A percentile compares a stretch with the other conserved stretches of the same genome.
phyloP scores from a whole-genome alignment of 2,797 vertebrate genomes.

The Carduelis carduelis region DNA sequence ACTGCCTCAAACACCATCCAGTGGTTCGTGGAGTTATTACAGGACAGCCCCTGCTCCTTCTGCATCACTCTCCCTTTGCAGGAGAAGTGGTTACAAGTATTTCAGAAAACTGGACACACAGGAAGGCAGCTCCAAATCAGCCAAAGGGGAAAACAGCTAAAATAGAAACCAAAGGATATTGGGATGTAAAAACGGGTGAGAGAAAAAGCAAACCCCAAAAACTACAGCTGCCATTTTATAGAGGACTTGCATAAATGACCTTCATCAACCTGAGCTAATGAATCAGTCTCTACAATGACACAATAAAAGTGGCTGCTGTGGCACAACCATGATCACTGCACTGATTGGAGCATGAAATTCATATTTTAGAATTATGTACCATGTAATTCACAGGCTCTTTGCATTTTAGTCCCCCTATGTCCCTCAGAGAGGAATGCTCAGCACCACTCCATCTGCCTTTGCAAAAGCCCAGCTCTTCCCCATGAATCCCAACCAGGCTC shows the following conservation, averaged over 20 bases:
- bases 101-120: not conserved
- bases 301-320: not conserved
- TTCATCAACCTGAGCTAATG: not conserved
- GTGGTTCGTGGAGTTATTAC: constrained; percentile 47
- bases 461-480: not conserved
- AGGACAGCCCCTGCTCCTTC: not conserved
- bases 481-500: not conserved
- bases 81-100: not conserved
- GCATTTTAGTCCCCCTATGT: not conserved
- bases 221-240: not conserved
- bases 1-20: constrained; percentile 59
- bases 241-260: not conserved
- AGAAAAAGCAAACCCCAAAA: not conserved
- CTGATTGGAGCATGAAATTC: not conserved
- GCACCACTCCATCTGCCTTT: not conserved
- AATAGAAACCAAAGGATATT: not conserved
- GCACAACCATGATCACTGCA: not conserved
- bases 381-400: not conserved
- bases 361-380: not conserved
- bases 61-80: not conserved
- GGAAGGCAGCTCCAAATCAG: not conserved
- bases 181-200: not conserved
- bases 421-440: not conserved
- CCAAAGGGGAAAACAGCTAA: not conserved
- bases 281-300: not conserved